Evolutionary conservation across 2,113 vertebrate genomes (phyloP), one percentile per base, ranked within the genome.

Genomic region (Holacanthus passer): DNA sequence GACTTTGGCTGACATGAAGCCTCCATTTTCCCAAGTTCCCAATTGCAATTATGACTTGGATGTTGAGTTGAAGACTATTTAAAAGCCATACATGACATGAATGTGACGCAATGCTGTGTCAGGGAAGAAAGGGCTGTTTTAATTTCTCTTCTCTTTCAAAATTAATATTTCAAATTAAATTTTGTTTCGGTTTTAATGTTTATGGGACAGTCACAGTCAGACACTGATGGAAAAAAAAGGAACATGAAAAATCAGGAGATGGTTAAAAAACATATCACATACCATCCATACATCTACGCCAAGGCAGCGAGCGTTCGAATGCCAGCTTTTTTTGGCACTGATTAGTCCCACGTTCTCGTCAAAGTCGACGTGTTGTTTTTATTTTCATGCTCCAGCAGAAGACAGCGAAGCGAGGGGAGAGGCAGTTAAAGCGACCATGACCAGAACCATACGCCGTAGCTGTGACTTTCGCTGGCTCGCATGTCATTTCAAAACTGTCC

Each of bases 401-500:
- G 72, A 89, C 66, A 59, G 65, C 47, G 85, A 80, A 73, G 63
- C 69, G 37, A 85, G 48, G 77, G 43, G 81, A 82, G 65, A 75
- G 60, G 83, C 78, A 10, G 64, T 77, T 77, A 65, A 83, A 92
- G 87, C 35, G 89, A 90, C 87, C 85, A 59, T 66, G 81, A 94
- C 89, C 87, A 80, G 75, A 91, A 93, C 73, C 93, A 90, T 85
- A 92, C 92, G 89, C 83, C 67, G 60, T 43, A 64, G 17, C 91
- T 91, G 78, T 87, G 92, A 88, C 88, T 93, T 89, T 73, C 84
- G 89, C 84, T 84, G 85, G 92, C 75, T 92, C 90, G 84, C 59
- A 16, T 78, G 66, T 87, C 77, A 56, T 55, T 85, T 87, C 81
- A 31, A 80, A 87, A 81, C n/a, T 12, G 27, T 84, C 85, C 89